Conservation (phyloP, 1,140 invertebrate species). For the Drosophila busckii region DNA sequence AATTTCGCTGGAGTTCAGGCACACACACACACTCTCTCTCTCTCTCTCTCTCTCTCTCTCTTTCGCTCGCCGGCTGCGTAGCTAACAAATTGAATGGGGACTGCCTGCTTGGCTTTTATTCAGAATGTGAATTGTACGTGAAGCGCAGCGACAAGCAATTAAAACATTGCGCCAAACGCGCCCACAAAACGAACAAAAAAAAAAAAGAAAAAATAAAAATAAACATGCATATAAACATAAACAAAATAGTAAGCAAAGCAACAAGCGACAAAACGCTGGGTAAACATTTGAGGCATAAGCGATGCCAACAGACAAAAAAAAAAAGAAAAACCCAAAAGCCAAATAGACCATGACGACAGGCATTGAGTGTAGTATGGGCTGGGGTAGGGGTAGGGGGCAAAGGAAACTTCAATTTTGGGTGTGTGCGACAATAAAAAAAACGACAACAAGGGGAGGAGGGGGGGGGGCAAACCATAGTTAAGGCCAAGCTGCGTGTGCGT, state of each 20-base stretch:
- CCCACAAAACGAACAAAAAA: conserved; percentile 34
- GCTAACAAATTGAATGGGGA: conserved; percentile 26
- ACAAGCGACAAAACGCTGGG: conserved; percentile 11
- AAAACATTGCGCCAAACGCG: conserved; percentile 56
- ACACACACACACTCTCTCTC: no score
- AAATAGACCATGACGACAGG: conserved; percentile 67
- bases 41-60: no score
- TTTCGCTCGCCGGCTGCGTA: no score
- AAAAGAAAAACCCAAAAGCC: conserved; percentile 59
- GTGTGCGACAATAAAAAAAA: conserved; percentile 31
- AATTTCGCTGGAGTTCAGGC: no score
- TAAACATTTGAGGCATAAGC: conserved; percentile 12
- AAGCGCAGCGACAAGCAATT: conserved; percentile 38
- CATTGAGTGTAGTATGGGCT: background rate
- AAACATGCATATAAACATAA: no score
- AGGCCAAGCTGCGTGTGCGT: conserved; percentile 35
- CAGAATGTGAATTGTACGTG: conserved; percentile 19
- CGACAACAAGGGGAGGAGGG: background rate
- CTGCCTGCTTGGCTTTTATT: conserved; percentile 13
- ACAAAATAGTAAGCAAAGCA: no score
- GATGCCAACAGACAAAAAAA: conserved; percentile 16
- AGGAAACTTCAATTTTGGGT: conserved; percentile 33
- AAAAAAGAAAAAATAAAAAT: conserved; percentile 6
- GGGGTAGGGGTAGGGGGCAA: conserved; percentile 10
- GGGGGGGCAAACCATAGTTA: conserved; percentile 13